A percentile compares a stretch with the other conserved stretches of the same genome.
Evolutionary conservation across 2,888 invertebrate species (phyloP).

Genomic region (Xanthorhoe designata): DNA sequence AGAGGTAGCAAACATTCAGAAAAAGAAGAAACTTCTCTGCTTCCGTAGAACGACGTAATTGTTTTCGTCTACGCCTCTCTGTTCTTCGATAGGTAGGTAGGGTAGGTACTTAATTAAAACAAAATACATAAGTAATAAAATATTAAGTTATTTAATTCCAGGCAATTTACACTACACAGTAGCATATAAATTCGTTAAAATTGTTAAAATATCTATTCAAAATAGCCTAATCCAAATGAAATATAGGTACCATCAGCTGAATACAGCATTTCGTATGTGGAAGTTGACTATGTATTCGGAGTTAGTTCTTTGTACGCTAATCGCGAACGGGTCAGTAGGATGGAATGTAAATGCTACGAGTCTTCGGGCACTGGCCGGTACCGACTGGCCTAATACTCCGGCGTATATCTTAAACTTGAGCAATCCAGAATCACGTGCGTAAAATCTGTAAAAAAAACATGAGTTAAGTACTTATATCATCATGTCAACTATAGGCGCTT

Average conservation of each 20-base stretch:
- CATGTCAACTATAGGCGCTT: no score
- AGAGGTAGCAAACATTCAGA: no score
- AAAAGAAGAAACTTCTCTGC: no score
- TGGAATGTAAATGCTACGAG: slow-evolving; percentile 98
- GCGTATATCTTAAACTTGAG: slow-evolving; percentile 96
- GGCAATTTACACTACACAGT: slow-evolving; percentile 42
- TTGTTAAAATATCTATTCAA: slow-evolving; percentile 21
- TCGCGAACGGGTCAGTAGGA: slow-evolving; percentile 97
- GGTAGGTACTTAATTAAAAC: slow-evolving; percentile 5
- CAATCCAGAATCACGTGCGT: slow-evolving; percentile 92
- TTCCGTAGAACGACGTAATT: no score
- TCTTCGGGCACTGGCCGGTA: slow-evolving; percentile 89
- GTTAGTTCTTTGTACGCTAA: slow-evolving; percentile 97
- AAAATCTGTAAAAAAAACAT: slow-evolving; percentile 86
- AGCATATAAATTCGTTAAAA: slow-evolving; percentile 37
- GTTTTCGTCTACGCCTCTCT: no score
- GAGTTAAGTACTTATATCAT: no score
- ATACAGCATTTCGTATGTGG: slow-evolving; percentile 91
- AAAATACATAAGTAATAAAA: neutral
- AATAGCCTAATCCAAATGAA: slow-evolving; percentile 1
- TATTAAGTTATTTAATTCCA: slow-evolving; percentile 14
- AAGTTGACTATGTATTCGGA: slow-evolving; percentile 98
- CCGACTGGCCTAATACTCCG: slow-evolving; percentile 90
- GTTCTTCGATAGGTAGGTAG: no score
- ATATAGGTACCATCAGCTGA: slow-evolving; percentile 62